Base-by-base conservation (phyloP, 2,888 invertebrate species). In the Drosophila histrio region DNA sequence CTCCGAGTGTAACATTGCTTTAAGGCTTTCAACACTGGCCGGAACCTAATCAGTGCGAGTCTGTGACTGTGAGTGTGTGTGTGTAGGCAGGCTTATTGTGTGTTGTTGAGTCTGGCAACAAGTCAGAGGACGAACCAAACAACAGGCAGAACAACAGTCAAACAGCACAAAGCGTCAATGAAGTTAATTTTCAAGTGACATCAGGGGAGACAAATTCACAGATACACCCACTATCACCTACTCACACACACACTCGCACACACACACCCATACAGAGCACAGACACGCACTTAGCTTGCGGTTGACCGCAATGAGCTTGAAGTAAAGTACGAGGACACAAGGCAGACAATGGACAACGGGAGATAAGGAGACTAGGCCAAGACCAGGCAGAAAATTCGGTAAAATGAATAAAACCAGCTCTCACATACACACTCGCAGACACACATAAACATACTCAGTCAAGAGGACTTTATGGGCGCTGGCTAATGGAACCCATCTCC, bases 141-240 rank as follows among this genome's bases (percentile, higher is more conserved):
- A 74, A 52, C 39, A 58, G 57, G 13, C 62, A 56, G 53, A 57
- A 54, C 46, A 65, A 26, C 46, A 57, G 59, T 65, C 56, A 53
- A 74, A 63, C 53, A 62, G 61, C 41, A 77, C 43, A 65, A 56
- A 60, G 54, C 26, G 66, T 62, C 72, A 71, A 70, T 68, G 72
- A 62, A 72, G 79, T 84, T 84, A 73, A 88, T 88, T 88, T 88
- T 76, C 59, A 70, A 86, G 67, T 72, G 71, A 62, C 66, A 78
- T 21, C 57, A 60, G 47, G 19, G 61, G 30, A 50, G 46, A 22
- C 43, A 39, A 50, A 52, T 38, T 13, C 34, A 34, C 46, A 77
- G 17, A 61, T 41, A 44, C 52, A 34, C 34, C 34, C 56, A 56
- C 8, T 26, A 21, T 19, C 15, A 28, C 19, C 30, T 13, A 13